phyloP scores from a whole-genome alignment of 1,140 invertebrate species.

The Drosophila parabipectinata region DNA sequence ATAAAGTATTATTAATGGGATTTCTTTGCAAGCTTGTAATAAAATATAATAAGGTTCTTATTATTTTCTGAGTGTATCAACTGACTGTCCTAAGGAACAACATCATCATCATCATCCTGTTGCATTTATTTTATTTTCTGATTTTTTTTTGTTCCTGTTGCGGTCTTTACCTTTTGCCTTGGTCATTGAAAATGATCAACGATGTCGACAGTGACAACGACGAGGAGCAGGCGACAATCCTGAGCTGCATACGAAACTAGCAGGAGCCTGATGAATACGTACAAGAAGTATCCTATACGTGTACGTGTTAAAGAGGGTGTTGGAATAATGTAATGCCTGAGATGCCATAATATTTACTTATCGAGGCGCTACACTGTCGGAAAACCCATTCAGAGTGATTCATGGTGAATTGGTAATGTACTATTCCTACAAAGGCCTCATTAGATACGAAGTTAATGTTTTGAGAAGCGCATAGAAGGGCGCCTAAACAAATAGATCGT shows the following conservation, averaged over 20 bases:
- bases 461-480: slow-evolving; percentile 1
- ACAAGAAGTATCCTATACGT: slow-evolving; percentile 20
- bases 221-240: slow-evolving; percentile 79
- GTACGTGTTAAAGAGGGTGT: slow-evolving; percentile 41
- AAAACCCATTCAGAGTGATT: slow-evolving; percentile 15
- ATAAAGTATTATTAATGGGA: too few species aligned
- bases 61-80: slow-evolving; percentile 11
- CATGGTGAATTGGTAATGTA: not conserved
- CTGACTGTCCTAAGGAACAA: slow-evolving; percentile 24
- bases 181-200: slow-evolving; percentile 67
- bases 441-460: not conserved
- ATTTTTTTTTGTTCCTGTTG: slow-evolving; percentile 24
- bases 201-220: slow-evolving; percentile 75
- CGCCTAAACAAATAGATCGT: not conserved
- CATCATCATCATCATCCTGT: slow-evolving; percentile 36
- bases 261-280: slow-evolving; percentile 41
- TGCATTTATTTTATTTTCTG: not conserved
- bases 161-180: slow-evolving; percentile 23
- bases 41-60: too few species aligned
- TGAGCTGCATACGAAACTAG: slow-evolving; percentile 79
- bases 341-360: slow-evolving; percentile 47
- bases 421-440: not conserved
- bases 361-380: slow-evolving; percentile 33
- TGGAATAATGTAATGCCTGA: slow-evolving; percentile 44
- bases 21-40: too few species aligned